A percentile compares a stretch with the other conserved stretches of the same genome.
Evolutionary conservation across 2,888 invertebrate genomes (phyloP).

Genomic region (Eupeodes luniger): DNA sequence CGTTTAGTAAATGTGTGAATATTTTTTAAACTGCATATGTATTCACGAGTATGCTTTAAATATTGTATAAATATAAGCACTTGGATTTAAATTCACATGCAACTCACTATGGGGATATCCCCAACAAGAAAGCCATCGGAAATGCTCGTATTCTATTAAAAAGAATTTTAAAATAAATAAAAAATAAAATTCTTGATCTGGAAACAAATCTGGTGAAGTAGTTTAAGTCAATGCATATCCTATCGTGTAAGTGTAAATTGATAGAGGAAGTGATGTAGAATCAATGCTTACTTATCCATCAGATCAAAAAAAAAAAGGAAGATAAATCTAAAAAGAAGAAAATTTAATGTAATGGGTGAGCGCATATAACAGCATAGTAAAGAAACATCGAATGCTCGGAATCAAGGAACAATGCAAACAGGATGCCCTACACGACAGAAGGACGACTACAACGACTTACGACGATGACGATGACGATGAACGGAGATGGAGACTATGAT

Average conservation of each 20-base stretch:
- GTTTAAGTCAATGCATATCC: conserved; percentile 32
- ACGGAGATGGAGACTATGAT: not conserved
- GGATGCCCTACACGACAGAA: conserved; percentile 27
- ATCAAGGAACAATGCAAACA: conserved; percentile 50
- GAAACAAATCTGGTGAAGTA: conserved; percentile 29
- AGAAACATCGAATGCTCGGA: conserved; percentile 36
- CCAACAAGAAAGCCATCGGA: not conserved
- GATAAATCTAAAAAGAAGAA: not conserved
- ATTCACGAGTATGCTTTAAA: not conserved
- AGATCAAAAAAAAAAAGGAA: not conserved
- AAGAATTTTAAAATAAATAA: not conserved
- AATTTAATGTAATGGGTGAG: conserved; percentile 43
- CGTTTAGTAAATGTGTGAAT: conserved; percentile 23
- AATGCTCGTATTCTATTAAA: not conserved
- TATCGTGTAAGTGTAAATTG: conserved; percentile 23
- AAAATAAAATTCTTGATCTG: conserved; percentile 14
- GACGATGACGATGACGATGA: too few species aligned
- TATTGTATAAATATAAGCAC: not conserved
- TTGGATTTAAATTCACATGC: not conserved
- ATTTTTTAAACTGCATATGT: not conserved
- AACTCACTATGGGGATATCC: not conserved
- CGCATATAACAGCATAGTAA: conserved; percentile 9
- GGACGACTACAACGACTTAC: conserved; percentile 25
- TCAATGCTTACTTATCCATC: conserved; percentile 42
- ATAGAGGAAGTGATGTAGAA: conserved; percentile 39